Percentiles rank a stretch among this genome's conserved stretches.
phyloP scores from a whole-genome alignment of 2,113 vertebrate species.

The Ceyx margarethae region DNA sequence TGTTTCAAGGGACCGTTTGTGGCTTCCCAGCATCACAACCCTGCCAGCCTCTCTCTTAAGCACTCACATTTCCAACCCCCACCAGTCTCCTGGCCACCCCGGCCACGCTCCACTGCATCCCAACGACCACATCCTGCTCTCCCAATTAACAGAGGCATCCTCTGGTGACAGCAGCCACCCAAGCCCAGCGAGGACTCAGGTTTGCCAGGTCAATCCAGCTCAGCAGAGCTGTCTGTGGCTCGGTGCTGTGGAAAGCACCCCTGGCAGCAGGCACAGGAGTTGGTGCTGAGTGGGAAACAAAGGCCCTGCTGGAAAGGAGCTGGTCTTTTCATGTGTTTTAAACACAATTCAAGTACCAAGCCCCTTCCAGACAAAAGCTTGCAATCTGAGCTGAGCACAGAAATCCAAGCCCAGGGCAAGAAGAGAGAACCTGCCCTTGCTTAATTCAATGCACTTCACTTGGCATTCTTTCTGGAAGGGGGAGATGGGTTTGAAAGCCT shows the following conservation, averaged over 20 bases:
- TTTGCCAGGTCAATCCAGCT: not conserved
- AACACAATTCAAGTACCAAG: not conserved
- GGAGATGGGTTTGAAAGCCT: not conserved
- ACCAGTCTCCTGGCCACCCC: fast-evolving
- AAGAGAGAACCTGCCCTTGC: not conserved
- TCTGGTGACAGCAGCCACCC: not conserved
- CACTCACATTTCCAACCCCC: fast-evolving
- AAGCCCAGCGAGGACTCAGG: not conserved
- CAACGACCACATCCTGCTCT: not conserved
- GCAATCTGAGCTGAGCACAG: not conserved
- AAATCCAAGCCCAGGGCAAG: not conserved
- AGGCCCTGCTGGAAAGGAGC: not conserved
- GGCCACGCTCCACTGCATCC: not conserved
- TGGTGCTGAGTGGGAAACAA: not conserved
- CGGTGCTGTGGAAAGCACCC: fast-evolving
- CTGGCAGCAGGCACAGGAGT: not conserved
- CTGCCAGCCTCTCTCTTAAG: fast-evolving
- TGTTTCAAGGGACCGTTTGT: not conserved
- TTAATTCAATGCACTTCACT: not conserved
- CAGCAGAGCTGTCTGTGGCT: not conserved
- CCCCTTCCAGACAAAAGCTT: not conserved
- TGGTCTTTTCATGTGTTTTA: not conserved
- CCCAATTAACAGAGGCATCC: not conserved
- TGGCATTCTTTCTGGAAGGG: not conserved
- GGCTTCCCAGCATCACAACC: not conserved